phyloP scores from a whole-genome alignment of 2,113 vertebrate genomes.

The Nibea coibor region DNA sequence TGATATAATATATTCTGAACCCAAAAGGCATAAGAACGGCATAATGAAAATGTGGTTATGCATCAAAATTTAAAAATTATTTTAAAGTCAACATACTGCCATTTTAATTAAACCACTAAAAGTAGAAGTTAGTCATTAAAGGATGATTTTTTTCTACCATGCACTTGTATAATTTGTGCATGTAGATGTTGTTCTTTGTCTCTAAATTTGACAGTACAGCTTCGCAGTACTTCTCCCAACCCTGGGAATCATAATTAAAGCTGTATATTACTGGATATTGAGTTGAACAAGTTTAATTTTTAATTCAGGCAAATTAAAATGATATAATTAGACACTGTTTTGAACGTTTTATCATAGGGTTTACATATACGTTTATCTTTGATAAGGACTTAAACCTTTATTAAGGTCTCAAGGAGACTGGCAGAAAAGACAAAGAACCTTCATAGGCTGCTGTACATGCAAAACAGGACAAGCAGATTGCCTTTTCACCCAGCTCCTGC shows the following conservation, averaged over 20 bases:
- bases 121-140: background rate
- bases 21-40: background rate
- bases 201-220: background rate
- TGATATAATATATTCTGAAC: background rate
- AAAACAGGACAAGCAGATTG: background rate
- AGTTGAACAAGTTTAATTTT: background rate
- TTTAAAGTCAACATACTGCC: background rate
- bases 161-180: background rate
- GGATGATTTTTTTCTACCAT: background rate
- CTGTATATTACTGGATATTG: background rate
- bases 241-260: background rate
- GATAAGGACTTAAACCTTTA: constrained; percentile 25
- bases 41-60: background rate
- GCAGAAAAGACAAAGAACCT: constrained; percentile 14
- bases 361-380: constrained; percentile 32
- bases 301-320: background rate
- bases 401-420: constrained; percentile 6
- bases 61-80: background rate
- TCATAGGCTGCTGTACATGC: background rate
- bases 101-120: background rate
- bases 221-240: background rate
- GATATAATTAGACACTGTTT: background rate
- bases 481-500: background rate
- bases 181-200: background rate
- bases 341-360: background rate